These are phyloP conservation scores for Lycocorax pyrrhopterus DNA, from an alignment of 2,113 vertebrate species.

Conservation along the genomic window DNA sequence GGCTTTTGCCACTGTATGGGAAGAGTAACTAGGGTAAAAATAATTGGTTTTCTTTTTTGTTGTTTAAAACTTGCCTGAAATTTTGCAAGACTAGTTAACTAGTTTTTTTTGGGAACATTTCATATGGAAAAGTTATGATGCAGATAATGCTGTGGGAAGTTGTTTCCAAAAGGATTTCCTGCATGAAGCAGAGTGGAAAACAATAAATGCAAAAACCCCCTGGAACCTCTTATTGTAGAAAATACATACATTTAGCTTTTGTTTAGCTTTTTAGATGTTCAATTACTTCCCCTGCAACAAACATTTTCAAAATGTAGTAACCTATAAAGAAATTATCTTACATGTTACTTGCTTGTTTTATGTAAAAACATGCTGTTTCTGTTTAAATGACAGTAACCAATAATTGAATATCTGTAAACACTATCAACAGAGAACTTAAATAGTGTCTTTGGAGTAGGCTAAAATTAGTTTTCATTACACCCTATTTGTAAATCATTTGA, in stretches of 20 bases:
- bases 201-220: not conserved
- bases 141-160: not conserved
- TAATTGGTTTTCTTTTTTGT: not conserved
- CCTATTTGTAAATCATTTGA: conserved; percentile 52
- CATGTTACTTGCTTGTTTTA: not conserved
- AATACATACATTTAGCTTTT: not conserved
- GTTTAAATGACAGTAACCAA: conserved; percentile 31
- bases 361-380: not conserved
- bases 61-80: not conserved
- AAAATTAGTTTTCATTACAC: conserved; percentile 56
- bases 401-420: conserved; percentile 53
- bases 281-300: not conserved
- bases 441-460: conserved; percentile 11
- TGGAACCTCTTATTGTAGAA: not conserved
- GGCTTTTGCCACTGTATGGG: not conserved
- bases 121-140: not conserved
- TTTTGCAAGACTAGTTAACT: not conserved
- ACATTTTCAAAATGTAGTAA: not conserved
- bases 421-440: conserved; percentile 39
- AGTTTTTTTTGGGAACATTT: not conserved
- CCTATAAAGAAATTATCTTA: not conserved
- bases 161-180: not conserved
- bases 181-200: not conserved
- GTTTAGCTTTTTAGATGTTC: not conserved
- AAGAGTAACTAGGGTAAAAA: not conserved